Base-by-base conservation (phyloP, 2,113 vertebrate genomes). In the Patagioenas fasciata region DNA sequence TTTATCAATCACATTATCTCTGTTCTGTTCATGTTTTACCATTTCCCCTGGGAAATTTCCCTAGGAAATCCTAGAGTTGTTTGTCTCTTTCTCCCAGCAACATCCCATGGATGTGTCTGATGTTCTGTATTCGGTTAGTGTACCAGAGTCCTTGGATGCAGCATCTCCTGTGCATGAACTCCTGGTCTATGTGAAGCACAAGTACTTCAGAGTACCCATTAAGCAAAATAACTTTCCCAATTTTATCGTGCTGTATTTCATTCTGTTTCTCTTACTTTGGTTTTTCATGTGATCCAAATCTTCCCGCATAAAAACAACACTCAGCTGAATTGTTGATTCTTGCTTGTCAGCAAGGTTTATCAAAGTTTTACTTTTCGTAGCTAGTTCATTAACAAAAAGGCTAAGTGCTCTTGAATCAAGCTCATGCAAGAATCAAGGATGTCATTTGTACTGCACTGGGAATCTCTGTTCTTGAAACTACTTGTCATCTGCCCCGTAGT, bases 391-490 rank as follows among this genome's bases (percentile, higher is more conserved):
- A 70, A 54, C 51, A 51, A 77, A 73, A 73, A 78, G 28, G 10
- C 4, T 83, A 73, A 61, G 29, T 78, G n/a, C 78, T 54, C 40
- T 67, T 92, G 51, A 85, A 28, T 85, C n/a, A 50, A 56, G 13
- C 70, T 75, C 38, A 75, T 74, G 81, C 13, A 66, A 65, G 67
- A 80, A 50, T 89, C 25, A 12, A 54, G 19, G 53, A 58, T 88
- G 58, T 77, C 67, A 24, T 73, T 88, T 94, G 58, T 88, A 51
- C 80, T 84, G 38, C 56, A 15, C 31, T 21, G 5, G n/a, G 74
- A 54, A 93, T 84, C 47, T 92, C 51, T 70, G 13, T 66, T 90
- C 54, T 80, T 95, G 91, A 85, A 90, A 73, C 47, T 90, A 44
- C 54, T 81, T 93, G 72, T 62, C 5, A 0, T 85, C 54, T 94